Evolutionary conservation across 2,113 vertebrate genomes (phyloP).

Genomic region (Atractosteus spatula): DNA sequence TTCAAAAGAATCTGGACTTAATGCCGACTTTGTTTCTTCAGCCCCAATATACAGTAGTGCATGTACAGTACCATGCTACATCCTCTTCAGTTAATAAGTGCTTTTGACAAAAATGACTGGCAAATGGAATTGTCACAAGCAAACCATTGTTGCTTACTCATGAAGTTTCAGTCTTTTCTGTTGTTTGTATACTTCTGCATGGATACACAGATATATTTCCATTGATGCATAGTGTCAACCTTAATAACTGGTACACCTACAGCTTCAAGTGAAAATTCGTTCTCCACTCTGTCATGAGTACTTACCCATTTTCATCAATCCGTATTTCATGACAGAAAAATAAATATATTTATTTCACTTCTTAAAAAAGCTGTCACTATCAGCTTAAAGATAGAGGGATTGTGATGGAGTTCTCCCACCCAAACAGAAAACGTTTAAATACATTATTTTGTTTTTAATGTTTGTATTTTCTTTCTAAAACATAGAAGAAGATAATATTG

Average conservation of each 20-base stretch:
- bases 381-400: too few relatives aligned
- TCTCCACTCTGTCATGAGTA: conserved; percentile 12
- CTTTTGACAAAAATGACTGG: too few relatives aligned
- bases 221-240: background rate
- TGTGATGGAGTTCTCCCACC: too few relatives aligned
- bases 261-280: conserved; percentile 12
- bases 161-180: background rate
- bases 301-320: conserved; percentile 5
- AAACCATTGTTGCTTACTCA: conserved; percentile 7
- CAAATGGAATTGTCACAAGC: background rate
- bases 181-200: background rate
- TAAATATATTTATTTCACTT: conserved; percentile 6
- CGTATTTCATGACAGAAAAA: conserved; percentile 12
- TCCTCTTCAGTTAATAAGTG: too few relatives aligned
- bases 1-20: too few relatives aligned
- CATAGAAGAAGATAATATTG: too few relatives aligned
- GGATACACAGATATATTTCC: background rate
- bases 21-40: too few relatives aligned
- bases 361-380: background rate
- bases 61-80: too few relatives aligned
- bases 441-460: too few relatives aligned
- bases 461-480: too few relatives aligned
- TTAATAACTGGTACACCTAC: conserved; percentile 2
- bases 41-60: too few relatives aligned
- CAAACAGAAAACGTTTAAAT: too few relatives aligned